Conservation (phyloP, 2,888 invertebrate species). For the Chrysotoxum bicinctum region DNA sequence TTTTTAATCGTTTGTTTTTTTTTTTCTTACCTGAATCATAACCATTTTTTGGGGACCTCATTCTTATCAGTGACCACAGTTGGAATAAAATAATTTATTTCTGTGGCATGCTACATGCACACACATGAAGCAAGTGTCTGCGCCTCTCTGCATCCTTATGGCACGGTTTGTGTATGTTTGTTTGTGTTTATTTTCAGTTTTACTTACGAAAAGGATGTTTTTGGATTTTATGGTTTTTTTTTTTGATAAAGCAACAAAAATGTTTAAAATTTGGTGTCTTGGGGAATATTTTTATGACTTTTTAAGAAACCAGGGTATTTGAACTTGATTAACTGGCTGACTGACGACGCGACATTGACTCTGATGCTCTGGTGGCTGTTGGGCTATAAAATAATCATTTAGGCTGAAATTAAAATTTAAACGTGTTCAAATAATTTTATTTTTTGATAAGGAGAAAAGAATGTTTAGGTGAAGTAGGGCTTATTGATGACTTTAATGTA, state of each 20-base stretch:
- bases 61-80: conserved; percentile 66
- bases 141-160: conserved; percentile 40
- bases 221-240: conserved; percentile 54
- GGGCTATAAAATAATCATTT: conserved; percentile 59
- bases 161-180: conserved; percentile 55
- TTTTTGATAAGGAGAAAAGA: conserved; percentile 4
- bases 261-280: conserved; percentile 38
- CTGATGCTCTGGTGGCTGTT: neutral
- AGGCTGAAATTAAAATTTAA: conserved; percentile 31
- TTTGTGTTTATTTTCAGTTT: conserved; percentile 57
- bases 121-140: conserved; percentile 51
- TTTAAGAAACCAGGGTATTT: conserved; percentile 45
- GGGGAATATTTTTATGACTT: conserved; percentile 60
- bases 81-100: conserved; percentile 62
- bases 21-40: conserved; percentile 56
- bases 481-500: neutral
- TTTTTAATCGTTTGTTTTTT: conserved; percentile 7
- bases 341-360: conserved; percentile 16
- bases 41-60: conserved; percentile 45
- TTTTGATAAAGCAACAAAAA: conserved; percentile 58
- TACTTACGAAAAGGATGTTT: conserved; percentile 59
- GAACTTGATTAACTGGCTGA: conserved; percentile 64
- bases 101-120: conserved; percentile 26
- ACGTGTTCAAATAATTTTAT: neutral
- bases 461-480: neutral